Percentiles rank a stretch among this genome's conserved stretches.
Evolutionary conservation across 2,888 invertebrate genomes (phyloP).

Genomic region (Mantis religiosa): DNA sequence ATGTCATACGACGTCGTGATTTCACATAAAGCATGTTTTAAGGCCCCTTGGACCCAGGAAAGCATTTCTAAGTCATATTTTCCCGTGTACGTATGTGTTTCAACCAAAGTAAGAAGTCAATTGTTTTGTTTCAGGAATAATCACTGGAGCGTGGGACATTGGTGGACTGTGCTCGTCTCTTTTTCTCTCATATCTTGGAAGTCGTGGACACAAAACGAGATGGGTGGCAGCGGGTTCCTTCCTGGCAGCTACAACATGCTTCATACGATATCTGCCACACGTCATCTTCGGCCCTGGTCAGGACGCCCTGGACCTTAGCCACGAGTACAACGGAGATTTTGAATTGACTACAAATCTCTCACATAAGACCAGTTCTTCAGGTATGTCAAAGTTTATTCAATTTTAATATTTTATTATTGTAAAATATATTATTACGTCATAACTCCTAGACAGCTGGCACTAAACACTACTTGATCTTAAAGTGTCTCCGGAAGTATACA

Average conservation of each 20-base stretch:
- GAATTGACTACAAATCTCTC: constrained; percentile 10
- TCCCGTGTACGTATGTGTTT: no score
- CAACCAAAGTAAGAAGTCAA: background rate
- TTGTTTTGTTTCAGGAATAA: constrained; percentile 12
- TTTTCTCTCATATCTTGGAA: constrained; percentile 34
- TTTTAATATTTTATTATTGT: no score
- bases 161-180: constrained; percentile 29
- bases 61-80: no score
- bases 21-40: no score
- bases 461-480: no score
- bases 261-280: constrained; percentile 42
- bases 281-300: constrained; percentile 35
- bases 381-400: no score
- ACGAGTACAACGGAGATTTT: constrained; percentile 25
- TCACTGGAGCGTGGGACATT: constrained; percentile 18
- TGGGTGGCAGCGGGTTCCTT: constrained; percentile 64
- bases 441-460: no score
- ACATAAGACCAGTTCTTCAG: background rate
- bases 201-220: constrained; percentile 55
- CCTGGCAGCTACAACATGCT: constrained; percentile 52
- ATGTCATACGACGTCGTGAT: no score
- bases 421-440: no score
- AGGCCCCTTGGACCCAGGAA: no score
- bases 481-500: no score
- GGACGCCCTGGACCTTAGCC: constrained; percentile 33